Evolutionary conservation across 2,797 vertebrate genomes (phyloP), one percentile per base, ranked within the genome.

Genomic region (Odontamblyopus rebecca): DNA sequence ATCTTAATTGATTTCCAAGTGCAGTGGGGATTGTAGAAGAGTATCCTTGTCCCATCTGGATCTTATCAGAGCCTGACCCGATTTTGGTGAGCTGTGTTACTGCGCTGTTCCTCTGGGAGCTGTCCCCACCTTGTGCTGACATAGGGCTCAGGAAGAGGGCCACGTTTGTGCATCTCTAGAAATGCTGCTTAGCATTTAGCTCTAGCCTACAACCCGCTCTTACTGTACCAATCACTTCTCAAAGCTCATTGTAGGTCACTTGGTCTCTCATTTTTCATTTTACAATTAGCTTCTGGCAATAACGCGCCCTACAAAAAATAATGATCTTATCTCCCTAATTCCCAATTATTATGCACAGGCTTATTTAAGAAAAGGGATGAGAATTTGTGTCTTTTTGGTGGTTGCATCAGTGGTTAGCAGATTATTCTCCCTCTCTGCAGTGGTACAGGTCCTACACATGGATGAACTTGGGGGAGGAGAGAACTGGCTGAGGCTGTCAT

Each of bases 261-360:
- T 87, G 78, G 84, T 89, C 88, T 82, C 81, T 76, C 71, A 83
- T 85, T 80, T 84, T 89, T 88, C 90, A 90, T 92, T 94, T 94
- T 91, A 88, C 88, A 90, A 90, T 90, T 74, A 71, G 93, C 93
- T 95, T 93, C 81, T 78, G 89, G 93, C 93, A 88, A 93, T 93
- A 89, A 92, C 92, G 92, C 90, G 93, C 87, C 93, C 93, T 92
- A 94, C 92, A 93, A 94, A 94, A 93, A 93, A 94, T 93, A 94
- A 94, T 94, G 92, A 93, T 93, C 89, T 86, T 85, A 90, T 93
- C 90, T 93, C 91, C 89, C 91, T 92, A 91, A 93, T 93, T 94
- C 90, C 91, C 93, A 94, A 91, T 95, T 94, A 93, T 93, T 93
- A 93, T 93, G 90, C 92, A 93, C 85, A 91, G 86, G 89, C 91